Evolutionary conservation across 2,113 vertebrate genomes (phyloP).

Genomic region (Gallinago undulata): DNA sequence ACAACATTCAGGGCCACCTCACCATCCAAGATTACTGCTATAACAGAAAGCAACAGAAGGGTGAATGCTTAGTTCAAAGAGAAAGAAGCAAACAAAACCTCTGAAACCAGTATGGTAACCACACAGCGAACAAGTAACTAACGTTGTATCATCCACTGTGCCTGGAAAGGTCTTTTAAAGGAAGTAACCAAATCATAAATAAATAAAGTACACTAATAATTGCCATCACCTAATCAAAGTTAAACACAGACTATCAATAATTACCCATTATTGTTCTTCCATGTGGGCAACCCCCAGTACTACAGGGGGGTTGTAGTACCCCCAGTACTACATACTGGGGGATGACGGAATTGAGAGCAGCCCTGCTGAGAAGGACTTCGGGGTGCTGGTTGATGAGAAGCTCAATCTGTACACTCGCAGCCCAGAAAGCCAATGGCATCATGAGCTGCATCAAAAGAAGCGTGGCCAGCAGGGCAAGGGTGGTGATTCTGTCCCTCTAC

Average conservation of each 20-base stretch:
- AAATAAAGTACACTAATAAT: neutral
- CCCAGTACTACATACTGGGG: no score
- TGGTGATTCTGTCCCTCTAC: no score
- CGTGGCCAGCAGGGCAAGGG: no score
- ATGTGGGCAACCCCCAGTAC: neutral
- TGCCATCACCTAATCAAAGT: neutral
- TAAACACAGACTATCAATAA: neutral
- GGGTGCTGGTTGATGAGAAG: no score
- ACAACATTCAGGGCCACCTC: neutral
- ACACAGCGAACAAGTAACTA: neutral
- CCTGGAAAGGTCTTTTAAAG: neutral
- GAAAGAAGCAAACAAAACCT: neutral
- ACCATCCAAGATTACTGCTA: neutral
- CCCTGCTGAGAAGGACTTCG: no score
- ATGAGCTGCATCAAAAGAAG: no score
- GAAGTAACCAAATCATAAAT: neutral
- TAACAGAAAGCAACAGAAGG: neutral
- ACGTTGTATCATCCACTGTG: rapidly evolving
- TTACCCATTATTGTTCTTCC: neutral
- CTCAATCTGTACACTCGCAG: no score
- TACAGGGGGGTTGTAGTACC: no score
- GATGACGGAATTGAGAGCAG: no score
- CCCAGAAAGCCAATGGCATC: no score
- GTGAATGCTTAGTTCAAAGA: neutral
- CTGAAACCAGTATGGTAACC: neutral